A percentile compares a stretch with the other conserved stretches of the same genome.
These are phyloP conservation scores for Bemisia tabaci DNA, from an alignment of 1,140 invertebrate genomes.

Conservation along the genomic window DNA sequence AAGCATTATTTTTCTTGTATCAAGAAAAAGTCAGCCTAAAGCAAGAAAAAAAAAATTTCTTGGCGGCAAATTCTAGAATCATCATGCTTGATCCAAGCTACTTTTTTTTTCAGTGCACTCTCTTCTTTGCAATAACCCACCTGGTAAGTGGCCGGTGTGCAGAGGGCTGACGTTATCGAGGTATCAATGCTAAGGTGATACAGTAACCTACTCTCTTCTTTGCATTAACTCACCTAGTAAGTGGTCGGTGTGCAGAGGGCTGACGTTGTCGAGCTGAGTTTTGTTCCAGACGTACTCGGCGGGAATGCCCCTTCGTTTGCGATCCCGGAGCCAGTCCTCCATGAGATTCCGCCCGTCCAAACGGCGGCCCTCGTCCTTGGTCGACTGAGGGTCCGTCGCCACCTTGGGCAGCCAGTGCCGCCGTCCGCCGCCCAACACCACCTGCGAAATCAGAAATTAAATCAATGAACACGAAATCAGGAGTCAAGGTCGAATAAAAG, in stretches of 20 bases:
- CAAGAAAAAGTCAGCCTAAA: no score
- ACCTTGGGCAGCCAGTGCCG: constrained; percentile 51
- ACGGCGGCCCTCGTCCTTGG: constrained; percentile 39
- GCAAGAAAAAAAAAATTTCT: no score
- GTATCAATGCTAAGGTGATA: no score
- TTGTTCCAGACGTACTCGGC: constrained; percentile 49
- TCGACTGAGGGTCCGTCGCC: constrained; percentile 35
- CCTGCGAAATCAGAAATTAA: constrained; percentile 30
- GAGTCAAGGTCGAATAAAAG: no score
- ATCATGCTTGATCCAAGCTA: no score
- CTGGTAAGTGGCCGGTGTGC: constrained; percentile 54
- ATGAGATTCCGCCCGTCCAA: constrained; percentile 54
- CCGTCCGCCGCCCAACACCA: constrained; percentile 59
- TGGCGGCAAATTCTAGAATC: no score
- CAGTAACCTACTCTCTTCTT: no score
- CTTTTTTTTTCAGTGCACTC: no score
- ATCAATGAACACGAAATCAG: no score
- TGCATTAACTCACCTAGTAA: constrained; percentile 50
- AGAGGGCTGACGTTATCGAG: constrained; percentile 42
- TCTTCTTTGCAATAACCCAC: no score
- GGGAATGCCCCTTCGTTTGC: constrained; percentile 37
- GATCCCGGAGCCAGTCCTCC: constrained; percentile 51
- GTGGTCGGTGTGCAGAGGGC: constrained; percentile 47
- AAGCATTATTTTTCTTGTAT: no score
- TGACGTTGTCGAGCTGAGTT: constrained; percentile 43